A percentile compares a stretch with the other conserved stretches of the same genome.
Evolutionary conservation across 2,888 invertebrate species (phyloP).

Genomic region (Diplolepis rosae): DNA sequence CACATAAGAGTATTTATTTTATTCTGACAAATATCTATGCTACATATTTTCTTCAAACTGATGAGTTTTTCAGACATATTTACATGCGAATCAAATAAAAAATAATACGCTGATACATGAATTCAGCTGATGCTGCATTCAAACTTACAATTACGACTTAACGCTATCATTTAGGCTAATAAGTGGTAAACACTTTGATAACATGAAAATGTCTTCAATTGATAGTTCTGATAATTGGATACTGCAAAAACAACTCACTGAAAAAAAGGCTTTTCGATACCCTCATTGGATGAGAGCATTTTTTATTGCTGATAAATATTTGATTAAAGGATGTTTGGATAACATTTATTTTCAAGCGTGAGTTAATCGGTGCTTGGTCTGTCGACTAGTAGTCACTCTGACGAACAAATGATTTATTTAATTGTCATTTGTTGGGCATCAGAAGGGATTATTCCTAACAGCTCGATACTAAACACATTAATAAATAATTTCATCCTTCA

Average conservation of each 20-base stretch:
- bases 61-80: slow-evolving; percentile 32
- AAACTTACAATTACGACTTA: background rate
- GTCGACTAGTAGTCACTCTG: slow-evolving; percentile 29
- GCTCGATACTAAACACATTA: slow-evolving; percentile 7
- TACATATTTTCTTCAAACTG: slow-evolving; percentile 8
- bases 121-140: background rate
- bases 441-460: background rate
- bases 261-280: background rate
- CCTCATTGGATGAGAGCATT: background rate
- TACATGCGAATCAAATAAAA: slow-evolving; percentile 34
- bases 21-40: background rate
- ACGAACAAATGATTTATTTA: background rate
- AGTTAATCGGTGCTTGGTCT: slow-evolving; percentile 5
- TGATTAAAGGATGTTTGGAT: background rate
- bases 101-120: background rate
- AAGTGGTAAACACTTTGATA: background rate
- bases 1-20: slow-evolving; percentile 9
- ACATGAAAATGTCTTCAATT: background rate
- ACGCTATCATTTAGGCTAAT: background rate
- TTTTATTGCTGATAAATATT: background rate
- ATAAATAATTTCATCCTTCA: slow-evolving; percentile 19
- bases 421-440: background rate
- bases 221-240: background rate
- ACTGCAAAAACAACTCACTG: background rate
- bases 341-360: background rate